Evolutionary conservation across 2,113 vertebrate genomes (phyloP).

Genomic region (Siniperca chuatsi): DNA sequence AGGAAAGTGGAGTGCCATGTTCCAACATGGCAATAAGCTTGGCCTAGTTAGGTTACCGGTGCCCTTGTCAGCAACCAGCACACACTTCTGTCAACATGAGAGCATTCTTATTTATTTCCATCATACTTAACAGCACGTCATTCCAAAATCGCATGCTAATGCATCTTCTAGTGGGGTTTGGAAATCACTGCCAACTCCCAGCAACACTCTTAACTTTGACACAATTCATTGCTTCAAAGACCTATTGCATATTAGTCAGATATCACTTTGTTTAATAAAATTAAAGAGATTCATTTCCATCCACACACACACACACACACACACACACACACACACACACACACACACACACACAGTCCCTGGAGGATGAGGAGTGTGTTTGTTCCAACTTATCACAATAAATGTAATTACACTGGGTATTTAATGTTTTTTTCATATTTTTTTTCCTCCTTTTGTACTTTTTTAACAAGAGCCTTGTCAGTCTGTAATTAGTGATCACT

Average conservation of each 20-base stretch:
- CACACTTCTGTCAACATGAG: conserved; percentile 33
- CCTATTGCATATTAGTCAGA: conserved; percentile 14
- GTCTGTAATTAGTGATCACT: conserved; percentile 80
- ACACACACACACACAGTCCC: conserved; percentile 43
- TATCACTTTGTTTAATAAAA: conserved; percentile 53
- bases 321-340: conserved; percentile 17
- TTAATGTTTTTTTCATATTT: conserved; percentile 63
- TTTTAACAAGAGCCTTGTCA: conserved; percentile 63
- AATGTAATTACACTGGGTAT: conserved; percentile 72
- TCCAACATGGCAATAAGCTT: conserved; percentile 27
- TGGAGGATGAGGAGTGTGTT: conserved; percentile 54
- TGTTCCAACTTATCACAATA: conserved; percentile 73
- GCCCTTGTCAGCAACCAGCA: conserved; percentile 1
- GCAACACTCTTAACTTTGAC: conserved; percentile 31
- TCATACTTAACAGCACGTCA: background rate
- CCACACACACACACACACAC: background rate
- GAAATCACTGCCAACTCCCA: conserved; percentile 27
- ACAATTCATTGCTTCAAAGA: conserved; percentile 46
- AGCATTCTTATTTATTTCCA: conserved; percentile 2
- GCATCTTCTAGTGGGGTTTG: background rate
- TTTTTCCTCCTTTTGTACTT: conserved; percentile 54
- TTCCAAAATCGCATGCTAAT: conserved; percentile 15
- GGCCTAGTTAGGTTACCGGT: conserved; percentile 27
- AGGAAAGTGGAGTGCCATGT: background rate
- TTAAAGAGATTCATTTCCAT: conserved; percentile 49